Evolutionary conservation across 1,140 invertebrate species (phyloP), one percentile per base, ranked within the genome.

Genomic region (Triops longicaudatus): DNA sequence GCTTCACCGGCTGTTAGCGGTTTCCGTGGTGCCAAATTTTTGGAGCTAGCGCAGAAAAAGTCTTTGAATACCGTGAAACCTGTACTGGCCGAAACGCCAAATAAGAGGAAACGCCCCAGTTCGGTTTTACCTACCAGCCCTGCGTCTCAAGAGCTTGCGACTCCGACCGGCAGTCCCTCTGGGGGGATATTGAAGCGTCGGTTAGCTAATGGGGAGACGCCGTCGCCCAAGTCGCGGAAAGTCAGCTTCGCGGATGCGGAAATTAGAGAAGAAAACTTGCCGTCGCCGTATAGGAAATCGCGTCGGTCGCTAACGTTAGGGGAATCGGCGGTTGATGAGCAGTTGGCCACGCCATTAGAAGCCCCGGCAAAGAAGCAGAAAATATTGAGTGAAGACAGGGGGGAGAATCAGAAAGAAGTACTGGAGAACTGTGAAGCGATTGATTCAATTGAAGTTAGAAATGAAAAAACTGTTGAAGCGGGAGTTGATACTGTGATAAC

Each of bases 161-260:
- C 50, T 63, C 50, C 14, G 6, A 22, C 50, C 10, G 50, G 17
- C 14, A 63, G 50, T 63, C 50, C 50, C 4, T 63, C 50, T 17
- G 50, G 50, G 11, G 7, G 50, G 6, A 63, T 63, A 14, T 14
- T 63, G 6, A 63, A 63, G 22, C 50, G 50, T 22, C 50, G 50
- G 22, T 17, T 63, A 22, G 0, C 50, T 6, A 63, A 63, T 63
- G 50, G 50, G 22, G 50, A 63, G 14, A 63, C 50, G 1, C 50
- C 50, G n/a, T 63, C 74, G 5, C 63, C 41, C 9, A 75, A 75
- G 12, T 26, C 74, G 7, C 74, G 74, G 14, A 43, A 63, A 50
- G 74, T 75, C 63, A 44, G 41, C 26, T 75, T 75, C 28, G 74
- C 74, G 26, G 74, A 44, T 42, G n/a, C 74, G n/a, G 74, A 75